phyloP scores from a whole-genome alignment of 2,797 vertebrate genomes.

The Huso huso region DNA sequence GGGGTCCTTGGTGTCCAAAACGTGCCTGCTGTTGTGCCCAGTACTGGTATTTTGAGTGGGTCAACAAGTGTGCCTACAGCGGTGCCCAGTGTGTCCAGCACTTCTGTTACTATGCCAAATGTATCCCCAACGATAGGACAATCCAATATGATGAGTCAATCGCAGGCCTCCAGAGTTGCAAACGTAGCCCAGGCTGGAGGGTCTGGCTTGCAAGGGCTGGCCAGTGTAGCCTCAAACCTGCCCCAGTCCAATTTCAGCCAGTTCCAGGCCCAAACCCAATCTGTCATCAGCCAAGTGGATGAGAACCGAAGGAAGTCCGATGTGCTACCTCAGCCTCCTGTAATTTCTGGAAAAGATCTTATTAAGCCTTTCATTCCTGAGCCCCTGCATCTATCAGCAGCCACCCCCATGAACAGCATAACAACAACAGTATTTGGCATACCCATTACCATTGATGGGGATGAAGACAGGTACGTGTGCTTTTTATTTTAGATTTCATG shows the following conservation, averaged over 20 bases:
- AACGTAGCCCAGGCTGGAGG: constrained; percentile 41
- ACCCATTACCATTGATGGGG: constrained; percentile 81
- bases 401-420: constrained; percentile 74
- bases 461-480: constrained; percentile 88
- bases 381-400: constrained; percentile 63
- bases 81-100: constrained; percentile 48
- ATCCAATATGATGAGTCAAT: constrained; percentile 52
- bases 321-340: constrained; percentile 71
- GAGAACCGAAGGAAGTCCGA: constrained; percentile 74
- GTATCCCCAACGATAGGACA: constrained; percentile 54
- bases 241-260: constrained; percentile 58
- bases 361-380: constrained; percentile 70
- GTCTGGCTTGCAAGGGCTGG: constrained; percentile 40
- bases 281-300: constrained; percentile 53
- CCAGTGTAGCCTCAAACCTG: constrained; percentile 32
- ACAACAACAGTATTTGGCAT: constrained; percentile 82
- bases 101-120: constrained; percentile 69
- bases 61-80: constrained; percentile 12
- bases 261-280: constrained; percentile 48
- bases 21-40: constrained; percentile 58
- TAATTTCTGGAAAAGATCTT: constrained; percentile 66
- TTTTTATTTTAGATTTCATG: too few species aligned
- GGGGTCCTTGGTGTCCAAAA: constrained; percentile 60
- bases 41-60: constrained; percentile 27
- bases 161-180: constrained; percentile 52